Evolutionary conservation across 2,113 vertebrate genomes (phyloP).

Genomic region (Bubo blakistoni): DNA sequence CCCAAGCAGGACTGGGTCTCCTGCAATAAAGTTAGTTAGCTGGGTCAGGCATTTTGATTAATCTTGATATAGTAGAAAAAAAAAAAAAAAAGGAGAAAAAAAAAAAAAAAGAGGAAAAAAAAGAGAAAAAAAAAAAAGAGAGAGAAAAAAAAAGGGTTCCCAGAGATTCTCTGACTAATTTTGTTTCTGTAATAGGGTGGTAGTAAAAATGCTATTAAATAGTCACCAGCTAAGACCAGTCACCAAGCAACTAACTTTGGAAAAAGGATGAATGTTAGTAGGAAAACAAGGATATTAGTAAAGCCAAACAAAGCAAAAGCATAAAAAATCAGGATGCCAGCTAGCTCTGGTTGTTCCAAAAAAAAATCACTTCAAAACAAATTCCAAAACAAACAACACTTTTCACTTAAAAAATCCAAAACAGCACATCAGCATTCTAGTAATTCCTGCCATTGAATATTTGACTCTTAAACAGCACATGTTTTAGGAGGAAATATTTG

Average conservation of each 20-base stretch:
- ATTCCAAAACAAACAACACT: constrained; percentile 38
- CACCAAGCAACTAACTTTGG: background rate
- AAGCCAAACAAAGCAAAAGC: background rate
- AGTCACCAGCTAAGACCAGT: background rate
- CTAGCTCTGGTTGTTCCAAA: background rate
- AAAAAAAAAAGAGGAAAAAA: rapidly evolving
- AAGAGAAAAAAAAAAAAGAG: background rate
- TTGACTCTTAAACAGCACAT: background rate
- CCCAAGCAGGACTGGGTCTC: background rate
- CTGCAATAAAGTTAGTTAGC: background rate
- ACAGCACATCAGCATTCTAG: background rate
- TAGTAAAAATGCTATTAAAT: background rate
- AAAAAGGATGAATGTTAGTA: background rate
- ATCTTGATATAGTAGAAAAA: background rate
- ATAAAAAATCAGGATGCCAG: background rate
- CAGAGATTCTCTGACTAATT: background rate
- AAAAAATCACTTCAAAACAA: background rate
- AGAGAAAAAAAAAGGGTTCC: background rate
- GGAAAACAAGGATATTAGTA: background rate
- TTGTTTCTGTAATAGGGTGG: background rate
- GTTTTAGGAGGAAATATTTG: constrained; percentile 14
- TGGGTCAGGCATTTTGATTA: background rate
- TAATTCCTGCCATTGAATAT: constrained; percentile 18
- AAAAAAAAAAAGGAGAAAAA: rapidly evolving
- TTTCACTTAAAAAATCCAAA: constrained; percentile 1